Conservation (phyloP, 1,140 invertebrate genomes). For the Cepaea nemoralis region DNA sequence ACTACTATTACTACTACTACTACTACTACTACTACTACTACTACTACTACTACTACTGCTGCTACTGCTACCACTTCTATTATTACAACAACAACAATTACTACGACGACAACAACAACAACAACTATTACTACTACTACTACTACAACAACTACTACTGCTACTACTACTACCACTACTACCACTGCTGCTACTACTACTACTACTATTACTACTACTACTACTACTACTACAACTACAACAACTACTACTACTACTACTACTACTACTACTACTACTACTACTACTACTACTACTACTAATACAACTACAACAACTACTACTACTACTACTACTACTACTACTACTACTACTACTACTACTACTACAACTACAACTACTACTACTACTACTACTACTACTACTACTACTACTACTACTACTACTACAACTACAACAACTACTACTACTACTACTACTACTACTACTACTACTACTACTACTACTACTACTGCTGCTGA, state of each 20-base stretch:
- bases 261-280: constrained; percentile 34
- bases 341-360: constrained; percentile 34
- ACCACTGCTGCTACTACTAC: constrained; percentile 33
- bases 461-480: constrained; percentile 33
- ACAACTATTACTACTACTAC: no score
- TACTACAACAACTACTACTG: constrained; percentile 16
- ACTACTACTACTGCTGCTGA: no score
- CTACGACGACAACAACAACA: no score
- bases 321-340: constrained; percentile 39
- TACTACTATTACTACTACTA: constrained; percentile 38
- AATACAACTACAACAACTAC: no score
- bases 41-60: no score
- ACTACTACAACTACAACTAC: constrained; percentile 34
- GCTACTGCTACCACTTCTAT: no score
- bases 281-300: no score
- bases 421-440: constrained; percentile 31
- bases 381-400: constrained; percentile 39
- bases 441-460: constrained; percentile 34
- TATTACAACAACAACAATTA: not conserved
- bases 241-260: constrained; percentile 36
- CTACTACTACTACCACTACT: constrained; percentile 32
- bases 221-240: constrained; percentile 33
- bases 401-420: constrained; percentile 38
- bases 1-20: no score
- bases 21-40: no score